A percentile compares a stretch with the other conserved stretches of the same genome.
Conservation (phyloP, 2,888 invertebrate genomes). For the Drosophila meridionalis region DNA sequence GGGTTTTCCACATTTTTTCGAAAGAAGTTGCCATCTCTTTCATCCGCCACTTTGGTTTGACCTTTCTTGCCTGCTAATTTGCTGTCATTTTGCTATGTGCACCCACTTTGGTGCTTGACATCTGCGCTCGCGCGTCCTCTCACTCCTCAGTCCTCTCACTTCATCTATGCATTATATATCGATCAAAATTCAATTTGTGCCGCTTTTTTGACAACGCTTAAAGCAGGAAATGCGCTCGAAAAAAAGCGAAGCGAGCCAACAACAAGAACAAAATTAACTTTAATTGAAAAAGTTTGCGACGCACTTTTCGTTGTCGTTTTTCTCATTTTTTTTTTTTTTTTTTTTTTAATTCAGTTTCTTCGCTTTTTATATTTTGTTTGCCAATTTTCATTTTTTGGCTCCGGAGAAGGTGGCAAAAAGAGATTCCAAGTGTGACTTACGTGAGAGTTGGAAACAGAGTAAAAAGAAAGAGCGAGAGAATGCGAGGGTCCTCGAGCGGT, state of each 20-base stretch:
- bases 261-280: conserved; percentile 66
- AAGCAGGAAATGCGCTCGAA: conserved; percentile 33
- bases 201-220: conserved; percentile 68
- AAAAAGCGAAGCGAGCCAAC: conserved; percentile 5
- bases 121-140: background rate
- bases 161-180: conserved; percentile 71
- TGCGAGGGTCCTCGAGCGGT: conserved; percentile 70
- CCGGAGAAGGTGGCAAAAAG: conserved; percentile 1
- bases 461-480: background rate
- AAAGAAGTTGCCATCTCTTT: background rate
- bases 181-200: conserved; percentile 81
- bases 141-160: background rate
- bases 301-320: conserved; percentile 59
- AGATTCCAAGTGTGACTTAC: conserved; percentile 53
- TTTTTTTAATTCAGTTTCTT: conserved; percentile 20
- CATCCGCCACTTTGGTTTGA: conserved; percentile 50
- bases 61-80: conserved; percentile 74
- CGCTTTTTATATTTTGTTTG: conserved; percentile 17
- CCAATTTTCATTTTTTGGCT: conserved; percentile 17
- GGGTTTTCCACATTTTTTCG: background rate
- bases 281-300: conserved; percentile 78
- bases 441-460: conserved; percentile 15
- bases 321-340: conserved; percentile 26
- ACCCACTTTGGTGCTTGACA: conserved; percentile 27
- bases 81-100: conserved; percentile 71